These are phyloP conservation scores for Rostratula benghalensis DNA, from an alignment of 2,113 vertebrate genomes.

Conservation along the genomic window DNA sequence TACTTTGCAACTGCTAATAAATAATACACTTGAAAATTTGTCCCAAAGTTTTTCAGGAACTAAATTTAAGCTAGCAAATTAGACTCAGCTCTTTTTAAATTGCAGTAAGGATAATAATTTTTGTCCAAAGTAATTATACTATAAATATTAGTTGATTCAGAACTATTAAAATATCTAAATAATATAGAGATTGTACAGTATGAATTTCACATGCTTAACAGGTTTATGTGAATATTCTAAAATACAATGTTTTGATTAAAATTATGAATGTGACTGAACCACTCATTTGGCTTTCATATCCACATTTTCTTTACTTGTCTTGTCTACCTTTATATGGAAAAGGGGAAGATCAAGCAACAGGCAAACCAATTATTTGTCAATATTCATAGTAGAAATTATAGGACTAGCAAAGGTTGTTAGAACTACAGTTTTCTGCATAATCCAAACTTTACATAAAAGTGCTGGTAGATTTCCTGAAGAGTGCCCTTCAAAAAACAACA, in stretches of 20 bases:
- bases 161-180: not conserved
- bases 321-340: not conserved
- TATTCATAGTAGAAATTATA: not conserved
- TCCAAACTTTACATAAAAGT: not conserved
- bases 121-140: not conserved
- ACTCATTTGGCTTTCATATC: not conserved
- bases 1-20: not conserved
- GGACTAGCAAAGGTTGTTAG: not conserved
- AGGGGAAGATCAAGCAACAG: not conserved
- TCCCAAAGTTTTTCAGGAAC: not conserved
- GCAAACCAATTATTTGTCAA: not conserved
- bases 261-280: not conserved
- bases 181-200: not conserved
- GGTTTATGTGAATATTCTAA: not conserved
- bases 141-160: not conserved
- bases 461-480: not conserved
- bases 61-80: not conserved
- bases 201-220: not conserved
- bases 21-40: not conserved
- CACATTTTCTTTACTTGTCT: not conserved
- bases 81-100: not conserved
- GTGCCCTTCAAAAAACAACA: not conserved
- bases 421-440: not conserved
- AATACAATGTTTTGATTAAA: not conserved
- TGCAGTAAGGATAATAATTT: not conserved